These are phyloP conservation scores for Drosophila kepulauana DNA, from an alignment of 1,140 invertebrate genomes.

Conservation along the genomic window DNA sequence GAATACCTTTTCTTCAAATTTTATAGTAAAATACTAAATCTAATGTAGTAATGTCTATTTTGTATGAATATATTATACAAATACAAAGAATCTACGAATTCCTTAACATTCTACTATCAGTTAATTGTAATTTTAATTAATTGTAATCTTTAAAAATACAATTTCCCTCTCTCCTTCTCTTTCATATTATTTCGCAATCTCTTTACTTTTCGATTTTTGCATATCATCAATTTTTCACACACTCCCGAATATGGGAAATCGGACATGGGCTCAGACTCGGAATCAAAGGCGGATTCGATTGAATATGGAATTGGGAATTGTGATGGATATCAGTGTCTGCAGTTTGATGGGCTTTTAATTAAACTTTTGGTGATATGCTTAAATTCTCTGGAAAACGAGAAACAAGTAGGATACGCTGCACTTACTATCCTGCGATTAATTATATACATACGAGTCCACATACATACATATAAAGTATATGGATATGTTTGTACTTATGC, in stretches of 20 bases:
- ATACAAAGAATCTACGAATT: no score
- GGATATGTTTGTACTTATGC: slow-evolving; percentile 1
- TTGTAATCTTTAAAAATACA: no score
- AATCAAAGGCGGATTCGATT: neutral
- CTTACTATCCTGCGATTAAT: no score
- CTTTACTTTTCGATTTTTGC: slow-evolving; percentile 46
- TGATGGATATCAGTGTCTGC: slow-evolving; percentile 74
- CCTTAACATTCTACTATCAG: no score
- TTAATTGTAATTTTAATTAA: no score
- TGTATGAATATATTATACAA: no score
- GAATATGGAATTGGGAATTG: slow-evolving; percentile 55
- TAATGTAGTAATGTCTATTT: no score
- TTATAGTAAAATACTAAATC: no score
- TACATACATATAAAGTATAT: slow-evolving; percentile 5
- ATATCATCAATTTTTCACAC: slow-evolving; percentile 55
- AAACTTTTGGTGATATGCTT: slow-evolving; percentile 70
- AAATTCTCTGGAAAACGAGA: slow-evolving; percentile 14
- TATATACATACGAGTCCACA: no score
- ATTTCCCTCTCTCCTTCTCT: neutral
- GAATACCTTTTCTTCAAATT: no score
- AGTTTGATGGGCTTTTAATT: slow-evolving; percentile 78
- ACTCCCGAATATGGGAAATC: neutral
- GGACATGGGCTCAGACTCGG: neutral
- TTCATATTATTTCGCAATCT: neutral
- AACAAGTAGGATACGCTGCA: neutral